These are phyloP conservation scores for Garrulus glandarius DNA, from an alignment of 2,797 vertebrate genomes.

Conservation along the genomic window DNA sequence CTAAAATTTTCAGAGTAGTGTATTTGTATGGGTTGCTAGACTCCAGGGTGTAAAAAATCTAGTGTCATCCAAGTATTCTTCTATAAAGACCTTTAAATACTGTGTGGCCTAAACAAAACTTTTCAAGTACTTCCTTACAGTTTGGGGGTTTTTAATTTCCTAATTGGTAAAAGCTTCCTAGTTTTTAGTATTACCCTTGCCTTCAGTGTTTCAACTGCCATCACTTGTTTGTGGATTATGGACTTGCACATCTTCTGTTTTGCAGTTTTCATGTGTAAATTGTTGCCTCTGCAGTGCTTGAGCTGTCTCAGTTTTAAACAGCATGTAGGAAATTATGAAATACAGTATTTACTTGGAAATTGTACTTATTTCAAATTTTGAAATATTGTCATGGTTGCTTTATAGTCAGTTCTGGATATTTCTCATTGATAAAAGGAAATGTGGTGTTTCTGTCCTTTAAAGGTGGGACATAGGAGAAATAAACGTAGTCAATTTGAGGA, in stretches of 20 bases:
- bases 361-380: neutral
- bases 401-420: neutral
- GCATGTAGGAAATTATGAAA: accelerated
- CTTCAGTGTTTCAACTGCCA: neutral
- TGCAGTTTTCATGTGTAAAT: neutral
- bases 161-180: neutral
- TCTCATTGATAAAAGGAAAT: neutral
- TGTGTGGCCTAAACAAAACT: accelerated
- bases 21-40: neutral
- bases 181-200: neutral
- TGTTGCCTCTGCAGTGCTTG: neutral
- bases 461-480: neutral
- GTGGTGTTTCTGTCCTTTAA: neutral
- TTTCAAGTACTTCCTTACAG: neutral
- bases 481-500: neutral
- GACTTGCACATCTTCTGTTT: neutral
- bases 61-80: neutral
- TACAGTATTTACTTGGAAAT: neutral
- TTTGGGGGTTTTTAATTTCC: neutral
- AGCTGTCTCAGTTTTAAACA: neutral
- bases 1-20: neutral
- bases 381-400: neutral
- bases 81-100: neutral
- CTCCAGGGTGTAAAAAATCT: neutral
- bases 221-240: neutral